Evolutionary conservation across 1,140 invertebrate genomes (phyloP).

Genomic region (Zophobas atratus): DNA sequence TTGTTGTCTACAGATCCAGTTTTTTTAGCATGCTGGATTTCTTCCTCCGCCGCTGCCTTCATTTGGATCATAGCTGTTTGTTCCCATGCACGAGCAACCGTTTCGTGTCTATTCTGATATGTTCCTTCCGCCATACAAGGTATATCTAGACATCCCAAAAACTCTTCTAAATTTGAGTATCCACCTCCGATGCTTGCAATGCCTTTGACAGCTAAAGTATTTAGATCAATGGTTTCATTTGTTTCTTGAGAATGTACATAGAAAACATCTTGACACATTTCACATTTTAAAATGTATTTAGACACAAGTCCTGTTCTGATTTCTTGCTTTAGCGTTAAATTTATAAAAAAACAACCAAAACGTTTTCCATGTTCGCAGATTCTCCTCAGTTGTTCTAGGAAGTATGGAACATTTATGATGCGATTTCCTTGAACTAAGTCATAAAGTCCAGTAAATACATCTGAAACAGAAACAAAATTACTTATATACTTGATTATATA

Average conservation of each 20-base stretch:
- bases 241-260: background rate
- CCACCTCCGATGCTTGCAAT: background rate
- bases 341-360: background rate
- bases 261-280: background rate
- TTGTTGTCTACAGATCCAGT: constrained; percentile 61
- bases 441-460: no score
- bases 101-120: background rate
- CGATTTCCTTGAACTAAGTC: no score
- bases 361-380: background rate
- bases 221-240: background rate
- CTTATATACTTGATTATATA: no score
- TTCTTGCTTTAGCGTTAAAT: background rate
- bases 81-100: background rate
- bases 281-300: background rate
- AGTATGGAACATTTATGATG: no score
- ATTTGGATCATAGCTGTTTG: constrained; percentile 33
- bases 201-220: background rate
- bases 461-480: no score
- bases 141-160: background rate
- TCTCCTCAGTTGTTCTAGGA: background rate
- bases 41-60: constrained; percentile 28
- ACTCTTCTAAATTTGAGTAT: background rate
- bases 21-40: constrained; percentile 58
- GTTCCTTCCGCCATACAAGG: background rate
- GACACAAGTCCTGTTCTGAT: background rate